phyloP scores from a whole-genome alignment of 2,888 invertebrate species.

The Ophonus ardosiacus region DNA sequence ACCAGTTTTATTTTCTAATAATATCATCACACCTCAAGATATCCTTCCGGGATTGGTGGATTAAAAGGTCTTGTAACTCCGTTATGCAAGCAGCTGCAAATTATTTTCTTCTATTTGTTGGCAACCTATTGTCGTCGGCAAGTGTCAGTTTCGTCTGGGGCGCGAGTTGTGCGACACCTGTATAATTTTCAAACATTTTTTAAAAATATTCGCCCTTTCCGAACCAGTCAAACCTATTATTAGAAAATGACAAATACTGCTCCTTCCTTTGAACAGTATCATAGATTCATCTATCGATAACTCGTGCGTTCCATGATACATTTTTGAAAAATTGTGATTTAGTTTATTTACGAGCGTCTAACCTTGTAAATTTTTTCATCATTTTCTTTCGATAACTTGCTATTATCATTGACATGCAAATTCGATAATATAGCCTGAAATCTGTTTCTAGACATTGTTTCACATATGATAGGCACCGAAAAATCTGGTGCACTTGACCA shows the following conservation, averaged over 20 bases:
- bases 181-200: constrained; percentile 59
- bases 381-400: constrained; percentile 30
- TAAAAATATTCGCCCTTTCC: constrained; percentile 65
- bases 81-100: no score
- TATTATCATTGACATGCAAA: constrained; percentile 43
- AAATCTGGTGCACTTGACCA: constrained; percentile 36
- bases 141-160: background rate
- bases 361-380: constrained; percentile 45
- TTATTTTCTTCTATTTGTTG: no score
- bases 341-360: constrained; percentile 24
- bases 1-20: no score
- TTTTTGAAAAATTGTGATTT: constrained; percentile 38
- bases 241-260: constrained; percentile 65
- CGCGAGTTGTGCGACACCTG: no score
- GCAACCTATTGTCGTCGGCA: no score
- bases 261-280: constrained; percentile 29
- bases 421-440: constrained; percentile 34
- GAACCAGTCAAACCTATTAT: constrained; percentile 64
- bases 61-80: no score
- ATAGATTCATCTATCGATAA: constrained; percentile 17
- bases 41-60: no score
- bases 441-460: constrained; percentile 39
- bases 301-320: constrained; percentile 26
- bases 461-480: constrained; percentile 27
- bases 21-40: no score